Evolutionary conservation across 64 coral and sea anemone species (phyloP).

Genomic region (Catalaphyllia jardinei): DNA sequence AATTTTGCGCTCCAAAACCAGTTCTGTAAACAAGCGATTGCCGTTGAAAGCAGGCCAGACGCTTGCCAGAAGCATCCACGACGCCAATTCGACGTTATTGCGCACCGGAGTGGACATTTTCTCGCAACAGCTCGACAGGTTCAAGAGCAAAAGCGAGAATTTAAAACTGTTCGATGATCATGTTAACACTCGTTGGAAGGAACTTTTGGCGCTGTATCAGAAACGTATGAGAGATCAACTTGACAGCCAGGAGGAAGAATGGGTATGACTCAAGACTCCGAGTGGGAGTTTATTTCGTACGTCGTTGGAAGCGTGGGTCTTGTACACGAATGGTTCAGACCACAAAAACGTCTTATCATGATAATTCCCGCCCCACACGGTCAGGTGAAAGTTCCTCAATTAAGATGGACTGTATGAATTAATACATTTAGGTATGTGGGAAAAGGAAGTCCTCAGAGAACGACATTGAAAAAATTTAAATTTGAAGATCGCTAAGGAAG

Average conservation of each 20-base stretch:
- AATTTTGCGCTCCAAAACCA: background rate
- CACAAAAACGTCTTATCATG: too few relatives aligned
- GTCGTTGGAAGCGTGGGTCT: background rate
- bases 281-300: background rate
- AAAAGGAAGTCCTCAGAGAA: too few relatives aligned
- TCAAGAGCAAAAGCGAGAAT: slow-evolving; percentile 1
- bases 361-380: too few relatives aligned
- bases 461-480: background rate
- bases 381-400: too few relatives aligned
- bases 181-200: slow-evolving; percentile 23
- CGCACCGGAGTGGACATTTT: slow-evolving; percentile 23
- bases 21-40: background rate
- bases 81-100: slow-evolving; percentile 6
- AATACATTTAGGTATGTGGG: too few relatives aligned
- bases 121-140: background rate
- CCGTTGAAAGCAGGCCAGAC: slow-evolving; percentile 14
- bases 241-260: slow-evolving; percentile 19
- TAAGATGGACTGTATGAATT: too few relatives aligned
- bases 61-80: slow-evolving; percentile 1
- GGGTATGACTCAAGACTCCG: background rate
- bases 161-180: slow-evolving; percentile 22
- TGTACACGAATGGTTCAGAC: background rate
- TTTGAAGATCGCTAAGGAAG: too few relatives aligned
- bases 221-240: slow-evolving; percentile 27
- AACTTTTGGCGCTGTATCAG: slow-evolving; percentile 19